Evolutionary conservation across 2,888 invertebrate genomes (phyloP).

Genomic region (Coronaproctus castanopsis): DNA sequence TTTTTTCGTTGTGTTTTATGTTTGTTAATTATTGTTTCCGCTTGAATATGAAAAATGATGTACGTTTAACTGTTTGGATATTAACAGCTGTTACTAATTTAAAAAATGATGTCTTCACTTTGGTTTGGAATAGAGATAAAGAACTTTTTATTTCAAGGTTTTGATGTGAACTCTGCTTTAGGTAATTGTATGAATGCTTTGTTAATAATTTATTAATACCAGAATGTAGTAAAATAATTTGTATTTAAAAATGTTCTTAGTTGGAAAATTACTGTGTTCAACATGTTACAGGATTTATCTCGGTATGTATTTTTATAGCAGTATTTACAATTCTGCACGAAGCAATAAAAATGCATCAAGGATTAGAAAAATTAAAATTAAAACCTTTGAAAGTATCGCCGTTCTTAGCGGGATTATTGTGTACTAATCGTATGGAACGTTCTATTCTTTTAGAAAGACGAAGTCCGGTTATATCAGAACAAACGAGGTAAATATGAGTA

Average conservation of each 20-base stretch:
- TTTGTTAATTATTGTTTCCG: no score
- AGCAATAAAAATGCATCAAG: not conserved
- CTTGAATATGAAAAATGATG: no score
- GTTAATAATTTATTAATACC: not conserved
- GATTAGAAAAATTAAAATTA: not conserved
- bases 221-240: not conserved
- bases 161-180: constrained; percentile 9
- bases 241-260: no score
- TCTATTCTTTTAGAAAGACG: not conserved
- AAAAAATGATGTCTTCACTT: constrained; percentile 10
- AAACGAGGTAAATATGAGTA: no score
- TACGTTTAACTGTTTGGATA: no score
- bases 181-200: constrained; percentile 4
- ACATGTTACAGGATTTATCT: constrained; percentile 14
- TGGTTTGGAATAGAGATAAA: constrained; percentile 12
- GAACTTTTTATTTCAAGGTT: constrained; percentile 11
- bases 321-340: not conserved
- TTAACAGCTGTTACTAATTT: no score
- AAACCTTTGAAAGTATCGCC: not conserved
- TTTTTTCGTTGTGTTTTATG: no score
- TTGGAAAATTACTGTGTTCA: no score
- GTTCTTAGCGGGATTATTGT: not conserved
- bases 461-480: not conserved
- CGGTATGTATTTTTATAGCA: constrained; percentile 5
- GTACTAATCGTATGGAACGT: not conserved